Evolutionary conservation across 2,888 invertebrate genomes (phyloP), one percentile per base, ranked within the genome.

Genomic region (Petrolisthes cinctipes): DNA sequence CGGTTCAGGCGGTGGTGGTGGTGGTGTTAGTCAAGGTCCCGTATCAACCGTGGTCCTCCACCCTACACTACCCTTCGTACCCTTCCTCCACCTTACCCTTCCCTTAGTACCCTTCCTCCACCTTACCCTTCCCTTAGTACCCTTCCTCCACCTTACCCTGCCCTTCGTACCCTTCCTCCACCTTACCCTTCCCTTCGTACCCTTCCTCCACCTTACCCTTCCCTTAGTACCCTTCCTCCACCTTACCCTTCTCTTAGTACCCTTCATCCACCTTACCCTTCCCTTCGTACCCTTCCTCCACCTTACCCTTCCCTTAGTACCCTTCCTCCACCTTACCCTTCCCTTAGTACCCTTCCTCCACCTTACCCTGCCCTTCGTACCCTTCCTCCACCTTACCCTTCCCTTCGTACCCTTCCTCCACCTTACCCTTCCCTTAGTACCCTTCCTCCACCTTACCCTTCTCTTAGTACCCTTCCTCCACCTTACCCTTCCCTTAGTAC

Each of bases 1-100:
- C 82, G 57, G 81, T 81, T 53, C 73, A 73, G 80, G 75, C 81
- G 81, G 5, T 80, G 68, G 81, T 20, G 57, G 71, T 20, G 61
- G 51, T 71, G 73, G 78, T 61, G 61, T 11, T 17, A 17, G 51
- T 51, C 82, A 23, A n/a, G 11, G 11, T n/a, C 17, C 54, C 68
- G 17, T 5, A 14, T 6, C 14, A 4, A 51, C 83, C 17, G 0
- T 37, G 37, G n/a, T 11, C 54, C 82, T 57, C 37, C 51, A 20
- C 76, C 23, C 76, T 76, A 37, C 37, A 37, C 76, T 51, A 76
- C 76, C 11, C 4, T 73, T 20, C 2, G 1, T 20, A 73, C 73
- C 61, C 17, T 61, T 61, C 61, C 9, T 75, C 75, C n/a, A 3
- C 20, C 20, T 37, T 75, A 9, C 9, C 17, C 80, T 80, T n/a